Evolutionary conservation across 2,797 vertebrate species (phyloP).

Genomic region (Siniperca obscura): DNA sequence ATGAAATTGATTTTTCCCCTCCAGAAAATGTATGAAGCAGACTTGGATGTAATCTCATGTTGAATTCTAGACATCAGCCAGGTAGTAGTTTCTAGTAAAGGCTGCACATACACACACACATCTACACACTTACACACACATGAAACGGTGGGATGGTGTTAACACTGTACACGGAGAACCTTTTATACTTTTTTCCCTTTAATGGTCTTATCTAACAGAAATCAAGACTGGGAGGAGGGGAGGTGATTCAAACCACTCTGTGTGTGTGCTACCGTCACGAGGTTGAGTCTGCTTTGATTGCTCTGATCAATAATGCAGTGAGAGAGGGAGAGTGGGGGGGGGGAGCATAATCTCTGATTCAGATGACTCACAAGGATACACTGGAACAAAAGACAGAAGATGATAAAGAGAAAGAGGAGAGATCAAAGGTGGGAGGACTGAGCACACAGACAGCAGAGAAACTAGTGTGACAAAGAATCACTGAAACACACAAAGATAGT

Average conservation of each 20-base stretch:
- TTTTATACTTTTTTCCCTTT: constrained; percentile 40
- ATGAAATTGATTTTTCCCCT: constrained; percentile 54
- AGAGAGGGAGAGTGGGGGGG: constrained; percentile 17
- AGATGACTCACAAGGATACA: constrained; percentile 62
- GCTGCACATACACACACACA: constrained; percentile 15
- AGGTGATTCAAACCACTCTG: constrained; percentile 28
- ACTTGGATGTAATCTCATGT: constrained; percentile 33
- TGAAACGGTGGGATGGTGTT: constrained; percentile 21
- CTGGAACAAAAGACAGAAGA: constrained; percentile 50
- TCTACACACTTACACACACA: neutral
- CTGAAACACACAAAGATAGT: neutral
- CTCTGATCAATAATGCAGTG: constrained; percentile 78
- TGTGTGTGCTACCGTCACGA: constrained; percentile 28
- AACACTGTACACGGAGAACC: constrained; percentile 29
- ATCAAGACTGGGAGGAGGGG: constrained; percentile 33
- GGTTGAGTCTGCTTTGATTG: constrained; percentile 59
- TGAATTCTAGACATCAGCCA: constrained; percentile 51
- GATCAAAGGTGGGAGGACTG: constrained; percentile 37
- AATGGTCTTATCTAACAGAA: constrained; percentile 69
- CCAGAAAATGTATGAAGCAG: constrained; percentile 28
- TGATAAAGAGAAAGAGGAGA: constrained; percentile 27
- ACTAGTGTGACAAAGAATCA: constrained; percentile 8
- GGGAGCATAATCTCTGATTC: constrained; percentile 54
- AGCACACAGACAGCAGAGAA: neutral
- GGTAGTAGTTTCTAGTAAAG: constrained; percentile 30